Base-by-base conservation (phyloP, 2,888 invertebrate genomes). In the Pseudanteris insignis region DNA sequence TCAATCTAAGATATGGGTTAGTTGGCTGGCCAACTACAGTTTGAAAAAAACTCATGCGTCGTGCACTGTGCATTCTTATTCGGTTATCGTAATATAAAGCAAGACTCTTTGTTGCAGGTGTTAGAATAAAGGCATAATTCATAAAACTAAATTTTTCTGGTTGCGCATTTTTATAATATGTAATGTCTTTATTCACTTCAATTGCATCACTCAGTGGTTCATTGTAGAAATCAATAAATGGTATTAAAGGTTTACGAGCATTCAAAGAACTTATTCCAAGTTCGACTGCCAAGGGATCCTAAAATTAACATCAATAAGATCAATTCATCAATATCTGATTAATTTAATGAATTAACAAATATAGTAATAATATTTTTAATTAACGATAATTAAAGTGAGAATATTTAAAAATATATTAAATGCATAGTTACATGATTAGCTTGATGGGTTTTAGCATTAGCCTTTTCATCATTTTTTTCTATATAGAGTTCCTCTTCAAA, bases 111-210 rank as follows among this genome's bases (percentile, higher is more conserved):
- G 93, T 94, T 6, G 94, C 92, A 7, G 94, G 92, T 18, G 93
- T 94, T 63, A 96, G 81, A 65, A 96, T 90, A 81, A 95, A 96
- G 32, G 93, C 89, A 76, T 94, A 92, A 71, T 89, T 86, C 86
- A 96, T 90, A 81, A 95, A 96, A 71, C 93, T 90, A 81, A 94
- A 94, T 81, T 90, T 89, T 74, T 75, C 73, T 44, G 78, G 76
- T 53, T 80, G 77, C 34, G 88, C 87, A 70, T 88, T 89, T 81
- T 92, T 92, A 80, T 90, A 96, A 78, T 91, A 90, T 37, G 93
- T 89, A 82, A 94, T 95, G 82, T 96, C 96, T 75, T 90, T 88
- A 79, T 95, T 94, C 91, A 96, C 94, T 83, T 94, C 94, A 63
- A 96, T 89, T 50, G 88, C 88, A 79, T 96, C 95, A 81, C 94